These are phyloP conservation scores for Merops nubicus DNA, from an alignment of 2,113 vertebrate genomes.

Conservation along the genomic window DNA sequence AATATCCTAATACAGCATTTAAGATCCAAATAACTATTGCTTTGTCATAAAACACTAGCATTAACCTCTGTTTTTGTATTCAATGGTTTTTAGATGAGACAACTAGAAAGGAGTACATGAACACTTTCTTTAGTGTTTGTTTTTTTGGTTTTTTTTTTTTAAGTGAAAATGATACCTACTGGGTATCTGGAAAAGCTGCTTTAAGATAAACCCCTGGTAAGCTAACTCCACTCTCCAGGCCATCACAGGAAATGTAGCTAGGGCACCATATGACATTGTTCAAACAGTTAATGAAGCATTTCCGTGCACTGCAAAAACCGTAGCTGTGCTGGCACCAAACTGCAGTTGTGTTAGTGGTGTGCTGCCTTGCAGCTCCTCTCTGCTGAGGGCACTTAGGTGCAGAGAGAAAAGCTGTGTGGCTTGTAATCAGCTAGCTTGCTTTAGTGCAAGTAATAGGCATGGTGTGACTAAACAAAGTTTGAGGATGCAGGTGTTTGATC, in stretches of 20 bases:
- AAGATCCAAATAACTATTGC: neutral
- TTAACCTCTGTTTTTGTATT: neutral
- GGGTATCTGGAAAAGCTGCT: neutral
- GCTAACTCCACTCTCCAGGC: neutral
- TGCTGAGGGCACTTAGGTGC: neutral
- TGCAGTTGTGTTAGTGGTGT: neutral
- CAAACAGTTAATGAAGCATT: neutral
- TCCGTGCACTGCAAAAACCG: neutral
- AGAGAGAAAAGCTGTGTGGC: neutral
- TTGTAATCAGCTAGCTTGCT: neutral
- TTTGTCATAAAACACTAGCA: neutral
- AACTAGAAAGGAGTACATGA: neutral
- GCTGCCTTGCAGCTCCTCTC: neutral
- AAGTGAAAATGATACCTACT: neutral
- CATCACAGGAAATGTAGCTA: conserved; percentile 1
- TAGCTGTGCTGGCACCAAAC: neutral
- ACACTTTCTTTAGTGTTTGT: neutral
- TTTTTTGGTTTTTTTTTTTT: no score
- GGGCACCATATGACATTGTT: neutral
- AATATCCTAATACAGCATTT: neutral
- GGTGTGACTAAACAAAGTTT: neutral
- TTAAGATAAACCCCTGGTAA: neutral
- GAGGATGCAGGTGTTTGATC: neutral
- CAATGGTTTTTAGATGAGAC: neutral
- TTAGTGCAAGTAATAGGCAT: neutral